A percentile compares a stretch with the other conserved stretches of the same genome.
These are phyloP conservation scores for Temnothorax unifasciatus DNA, from an alignment of 2,888 invertebrate genomes.

Conservation along the genomic window DNA sequence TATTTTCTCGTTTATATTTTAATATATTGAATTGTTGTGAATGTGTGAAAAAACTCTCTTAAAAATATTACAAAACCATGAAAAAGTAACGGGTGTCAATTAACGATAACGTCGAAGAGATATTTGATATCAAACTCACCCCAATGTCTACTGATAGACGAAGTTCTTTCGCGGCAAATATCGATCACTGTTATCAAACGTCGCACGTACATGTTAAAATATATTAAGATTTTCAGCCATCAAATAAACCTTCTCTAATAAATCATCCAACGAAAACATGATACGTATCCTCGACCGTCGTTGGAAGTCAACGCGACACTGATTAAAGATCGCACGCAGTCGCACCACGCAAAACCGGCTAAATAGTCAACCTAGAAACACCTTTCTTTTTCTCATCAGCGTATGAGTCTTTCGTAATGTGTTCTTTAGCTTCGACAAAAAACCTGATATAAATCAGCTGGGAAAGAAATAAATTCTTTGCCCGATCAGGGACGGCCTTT, in stretches of 20 bases:
- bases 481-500: constrained; percentile 41
- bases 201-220: neutral
- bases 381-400: constrained; percentile 19
- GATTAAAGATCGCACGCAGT: constrained; percentile 13
- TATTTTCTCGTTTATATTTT: neutral
- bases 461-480: constrained; percentile 39
- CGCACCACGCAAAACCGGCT: neutral
- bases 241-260: neutral
- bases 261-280: neutral
- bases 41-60: neutral
- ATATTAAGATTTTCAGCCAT: neutral
- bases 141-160: neutral
- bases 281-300: neutral
- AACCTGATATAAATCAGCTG: constrained; percentile 7
- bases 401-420: constrained; percentile 28
- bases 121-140: constrained; percentile 1
- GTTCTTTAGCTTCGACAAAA: constrained; percentile 35
- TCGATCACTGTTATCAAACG: neutral
- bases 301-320: constrained; percentile 1
- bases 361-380: constrained; percentile 27
- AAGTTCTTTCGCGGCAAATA: neutral
- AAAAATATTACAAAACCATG: neutral
- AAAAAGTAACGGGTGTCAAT: neutral
- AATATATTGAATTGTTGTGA: neutral
- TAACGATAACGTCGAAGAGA: neutral